Percentiles rank a stretch among this genome's conserved stretches.
These are phyloP conservation scores for Acrobasis suavella DNA, from an alignment of 2,888 invertebrate species.

Conservation along the genomic window DNA sequence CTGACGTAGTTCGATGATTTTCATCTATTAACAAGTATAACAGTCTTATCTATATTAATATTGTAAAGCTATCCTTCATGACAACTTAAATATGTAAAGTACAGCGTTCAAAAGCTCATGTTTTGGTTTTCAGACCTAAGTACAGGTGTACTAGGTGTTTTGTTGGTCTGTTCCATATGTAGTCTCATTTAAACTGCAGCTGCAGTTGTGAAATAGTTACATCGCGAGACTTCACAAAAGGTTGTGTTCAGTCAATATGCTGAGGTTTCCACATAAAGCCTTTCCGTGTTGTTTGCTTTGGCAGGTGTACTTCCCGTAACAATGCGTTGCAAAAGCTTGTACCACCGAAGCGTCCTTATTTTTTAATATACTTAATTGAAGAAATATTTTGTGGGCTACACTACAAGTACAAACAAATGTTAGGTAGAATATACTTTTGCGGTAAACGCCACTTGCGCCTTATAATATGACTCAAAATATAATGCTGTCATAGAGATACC, in stretches of 20 bases:
- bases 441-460: no score
- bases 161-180: slow-evolving; percentile 3
- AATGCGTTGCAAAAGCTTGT: not conserved
- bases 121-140: no score
- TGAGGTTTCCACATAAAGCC: slow-evolving; percentile 15
- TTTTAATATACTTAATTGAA: not conserved
- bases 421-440: no score
- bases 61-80: no score
- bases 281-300: slow-evolving; percentile 15
- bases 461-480: no score
- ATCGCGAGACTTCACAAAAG: slow-evolving; percentile 8
- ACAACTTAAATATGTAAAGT: no score
- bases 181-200: not conserved
- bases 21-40: no score
- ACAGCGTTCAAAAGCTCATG: no score
- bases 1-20: no score
- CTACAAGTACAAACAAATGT: no score
- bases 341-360: not conserved
- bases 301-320: not conserved
- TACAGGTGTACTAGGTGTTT: not conserved
- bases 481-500: no score
- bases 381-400: not conserved
- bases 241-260: slow-evolving; percentile 3
- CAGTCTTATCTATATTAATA: no score
- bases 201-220: slow-evolving; percentile 5